Conservation (phyloP, 2,888 invertebrate genomes). For the Acronicta leporina region DNA sequence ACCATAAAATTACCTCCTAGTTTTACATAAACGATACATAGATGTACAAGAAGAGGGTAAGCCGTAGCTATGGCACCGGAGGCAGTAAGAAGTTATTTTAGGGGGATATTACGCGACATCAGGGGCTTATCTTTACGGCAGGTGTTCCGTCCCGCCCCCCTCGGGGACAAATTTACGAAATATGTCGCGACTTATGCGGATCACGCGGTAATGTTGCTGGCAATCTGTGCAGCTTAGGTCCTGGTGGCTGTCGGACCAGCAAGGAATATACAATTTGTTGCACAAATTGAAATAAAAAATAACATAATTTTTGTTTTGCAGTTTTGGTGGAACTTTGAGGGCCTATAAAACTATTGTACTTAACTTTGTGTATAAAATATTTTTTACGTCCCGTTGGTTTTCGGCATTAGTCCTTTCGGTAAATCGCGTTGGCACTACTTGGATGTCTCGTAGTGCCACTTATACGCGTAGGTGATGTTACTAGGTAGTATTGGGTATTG, state of each 20-base stretch:
- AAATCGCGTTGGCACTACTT: background rate
- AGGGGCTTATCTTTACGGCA: conserved; percentile 89
- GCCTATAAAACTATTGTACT: no score
- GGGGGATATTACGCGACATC: conserved; percentile 87
- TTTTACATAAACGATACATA: conserved; percentile 69
- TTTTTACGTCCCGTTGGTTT: no score
- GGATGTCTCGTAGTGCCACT: no score
- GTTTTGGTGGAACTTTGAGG: no score
- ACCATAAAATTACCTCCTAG: conserved; percentile 52
- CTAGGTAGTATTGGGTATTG: no score
- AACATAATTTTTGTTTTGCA: no score
- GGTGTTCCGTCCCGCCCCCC: conserved; percentile 81
- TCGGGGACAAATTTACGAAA: conserved; percentile 85
- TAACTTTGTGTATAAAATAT: no score
- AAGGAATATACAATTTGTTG: conserved; percentile 31
- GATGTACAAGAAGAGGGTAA: conserved; percentile 64
- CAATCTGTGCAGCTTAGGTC: conserved; percentile 57
- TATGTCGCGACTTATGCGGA: conserved; percentile 86
- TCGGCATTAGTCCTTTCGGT: no score
- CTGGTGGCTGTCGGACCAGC: conserved; percentile 39
- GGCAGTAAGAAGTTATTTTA: conserved; percentile 89
- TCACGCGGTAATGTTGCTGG: conserved; percentile 70
- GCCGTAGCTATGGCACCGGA: conserved; percentile 85
- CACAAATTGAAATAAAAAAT: no score
- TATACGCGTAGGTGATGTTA: no score